Percentiles rank a stretch among this genome's conserved stretches.
Conservation (phyloP, 2,888 invertebrate genomes). For the Synanthedon tipuliformis region DNA sequence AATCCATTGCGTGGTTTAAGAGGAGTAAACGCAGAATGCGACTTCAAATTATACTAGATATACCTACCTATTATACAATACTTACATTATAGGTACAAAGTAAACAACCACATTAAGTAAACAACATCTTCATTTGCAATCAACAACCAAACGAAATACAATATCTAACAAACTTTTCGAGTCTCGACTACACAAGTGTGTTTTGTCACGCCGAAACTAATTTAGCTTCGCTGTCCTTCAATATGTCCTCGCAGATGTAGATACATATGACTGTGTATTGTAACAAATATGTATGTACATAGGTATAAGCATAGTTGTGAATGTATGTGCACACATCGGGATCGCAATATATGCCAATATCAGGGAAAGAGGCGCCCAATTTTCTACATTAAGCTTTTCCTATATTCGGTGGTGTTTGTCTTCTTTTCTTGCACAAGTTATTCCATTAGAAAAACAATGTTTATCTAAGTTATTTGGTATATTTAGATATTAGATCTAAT, state of each 20-base stretch:
- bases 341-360: constrained; percentile 33
- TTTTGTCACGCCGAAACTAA: background rate
- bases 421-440: background rate
- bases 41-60: too few relatives aligned
- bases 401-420: background rate
- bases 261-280: background rate
- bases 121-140: too few relatives aligned
- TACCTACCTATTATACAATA: too few relatives aligned
- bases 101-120: too few relatives aligned
- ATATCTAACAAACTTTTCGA: constrained; percentile 2
- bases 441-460: constrained; percentile 13
- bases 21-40: too few relatives aligned
- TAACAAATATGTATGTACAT: constrained; percentile 4
- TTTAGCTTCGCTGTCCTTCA: background rate
- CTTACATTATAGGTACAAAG: too few relatives aligned
- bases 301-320: constrained; percentile 3
- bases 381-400: constrained; percentile 14
- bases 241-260: background rate
- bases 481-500: too few relatives aligned
- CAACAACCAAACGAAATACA: constrained; percentile 1
- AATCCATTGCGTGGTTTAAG: too few relatives aligned
- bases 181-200: background rate
- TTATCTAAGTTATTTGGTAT: constrained; percentile 8
- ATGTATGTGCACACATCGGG: constrained; percentile 4
- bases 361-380: constrained; percentile 44